phyloP scores from a whole-genome alignment of 2,888 invertebrate genomes.

The Uloborus plumipes region DNA sequence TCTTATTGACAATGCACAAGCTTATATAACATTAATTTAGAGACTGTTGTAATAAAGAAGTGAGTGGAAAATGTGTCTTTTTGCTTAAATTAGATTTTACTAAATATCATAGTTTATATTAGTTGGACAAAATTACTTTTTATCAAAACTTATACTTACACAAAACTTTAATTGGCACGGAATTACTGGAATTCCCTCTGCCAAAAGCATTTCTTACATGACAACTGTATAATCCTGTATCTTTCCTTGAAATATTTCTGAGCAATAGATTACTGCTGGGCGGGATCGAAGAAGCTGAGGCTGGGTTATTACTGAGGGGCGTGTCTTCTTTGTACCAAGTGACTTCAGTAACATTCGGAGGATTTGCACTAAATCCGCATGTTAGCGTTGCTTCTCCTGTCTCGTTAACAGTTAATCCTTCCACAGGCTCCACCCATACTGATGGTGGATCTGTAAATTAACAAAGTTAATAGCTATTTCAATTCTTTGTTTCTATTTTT shows the following conservation, averaged over 20 bases:
- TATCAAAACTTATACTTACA: constrained; percentile 77
- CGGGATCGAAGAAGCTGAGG: constrained; percentile 8
- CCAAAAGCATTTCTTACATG: constrained; percentile 85
- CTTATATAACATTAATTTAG: too few relatives aligned
- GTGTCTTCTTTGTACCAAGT: constrained; percentile 76
- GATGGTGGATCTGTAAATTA: constrained; percentile 84
- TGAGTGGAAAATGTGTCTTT: too few relatives aligned
- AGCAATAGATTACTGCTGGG: constrained; percentile 80
- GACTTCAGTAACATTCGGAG: constrained; percentile 81
- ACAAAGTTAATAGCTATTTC: not conserved
- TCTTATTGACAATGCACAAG: too few relatives aligned
- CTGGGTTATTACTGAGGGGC: constrained; percentile 71
- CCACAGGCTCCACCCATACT: constrained; percentile 79
- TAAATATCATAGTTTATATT: too few relatives aligned
- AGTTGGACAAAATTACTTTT: too few relatives aligned
- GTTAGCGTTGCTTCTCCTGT: constrained; percentile 81
- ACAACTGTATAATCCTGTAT: constrained; percentile 89
- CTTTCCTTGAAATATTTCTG: constrained; percentile 80
- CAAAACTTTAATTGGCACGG: constrained; percentile 83
- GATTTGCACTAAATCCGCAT: constrained; percentile 89
- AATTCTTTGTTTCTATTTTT: too few relatives aligned
- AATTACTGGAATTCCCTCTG: constrained; percentile 80
- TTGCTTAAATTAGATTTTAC: too few relatives aligned
- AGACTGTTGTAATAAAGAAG: too few relatives aligned
- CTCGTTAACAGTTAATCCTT: constrained; percentile 84